Evolutionary conservation across 1,140 invertebrate genomes (phyloP), one percentile per base, ranked within the genome.

Genomic region (Lepidostoma basale): DNA sequence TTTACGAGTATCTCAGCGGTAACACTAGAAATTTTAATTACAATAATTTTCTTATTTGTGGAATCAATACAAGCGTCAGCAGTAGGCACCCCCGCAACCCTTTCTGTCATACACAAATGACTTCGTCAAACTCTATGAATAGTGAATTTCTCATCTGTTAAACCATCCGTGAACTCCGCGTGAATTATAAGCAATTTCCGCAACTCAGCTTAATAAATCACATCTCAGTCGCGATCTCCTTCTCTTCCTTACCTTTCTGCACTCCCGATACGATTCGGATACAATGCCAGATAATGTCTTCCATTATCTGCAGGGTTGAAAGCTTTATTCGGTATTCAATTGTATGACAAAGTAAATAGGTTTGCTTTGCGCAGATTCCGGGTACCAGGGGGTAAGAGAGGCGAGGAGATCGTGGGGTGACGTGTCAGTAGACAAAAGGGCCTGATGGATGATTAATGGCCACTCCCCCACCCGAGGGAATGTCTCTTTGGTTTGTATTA

Each of bases 371-470:
- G 59, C 26, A 59, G 54, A 59, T 59, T 59, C 62, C 63, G 68
- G 25, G 56, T 20, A 54, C 45, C 33, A 1, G 54, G 56, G 47
- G 9, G 22, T 9, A 23, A n/a, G 56, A 18, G 45, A 25, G 58
- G 56, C n/a, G 26, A 45, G 60, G 60, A 39, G 54, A 39, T 45
- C 20, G 60, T 18, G 26, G 60, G 60, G 60, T 63, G 68, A 68
- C 67, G 49, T 56, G 49, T 62, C 65, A 62, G 68, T 69, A 76
- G 73, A 77, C 75, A 79, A 78, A 78, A 76, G 77, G 75, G 74
- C 72, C 74, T 76, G 76, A 78, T 79, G 74, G 76, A 77, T 79
- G 77, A 80, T 80, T 77, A 79, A 81, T 77, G 74, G 68, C 42
- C 54, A 44, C 58, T 40, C 47, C 45, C 64, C 23, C 26, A 33